Base-by-base conservation (phyloP, 2,888 invertebrate genomes). In the Bugulina stolonifera region DNA sequence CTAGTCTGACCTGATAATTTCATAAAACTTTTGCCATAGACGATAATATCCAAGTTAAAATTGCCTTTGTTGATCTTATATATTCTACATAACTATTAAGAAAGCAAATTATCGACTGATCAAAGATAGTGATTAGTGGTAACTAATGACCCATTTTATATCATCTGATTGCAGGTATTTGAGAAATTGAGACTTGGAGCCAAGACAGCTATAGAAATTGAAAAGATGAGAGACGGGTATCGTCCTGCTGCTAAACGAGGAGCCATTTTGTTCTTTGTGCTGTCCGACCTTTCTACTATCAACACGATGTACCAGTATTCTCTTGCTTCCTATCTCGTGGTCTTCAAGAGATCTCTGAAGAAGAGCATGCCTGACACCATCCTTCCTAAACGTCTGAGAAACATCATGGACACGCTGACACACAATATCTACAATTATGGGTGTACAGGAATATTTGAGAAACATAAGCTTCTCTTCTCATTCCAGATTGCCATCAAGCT, bases 231-330 rank as follows among this genome's bases (percentile, higher is more conserved):
- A 69, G 91, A 94, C 77, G 92, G 91, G 0, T 95, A 95, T 85
- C 88, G 93, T 35, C 89, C 91, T 0, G 93, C 91, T 0, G 93
- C 94, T 0, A 90, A 89, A 77, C 88, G 94, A 71, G 94, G 94
- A 2, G 93, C 94, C 1, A 91, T 94, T 71, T 86, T 95, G 71
- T 95, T 94, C 85, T 95, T 94, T 82, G 93, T 94, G 0, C 86
- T 95, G 27, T 90, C 93, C 0, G 93, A 94, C 81, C 92, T 95
- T 93, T 90, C 93, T 0, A 88, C 88, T 0, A 91, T 95, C 1
- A 93, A 93, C 83, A 85, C 89, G 54, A 95, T 95, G 94, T 95
- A 95, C 81, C 94, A 95, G 80, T 94, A 94, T 83, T 93, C 94
- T 0, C 85, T 95, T 73, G 89, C 89, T 0, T 90, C 93, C 0